Evolutionary conservation across 1,140 invertebrate genomes (phyloP).

Genomic region (Trichomalopsis sarcophagae): DNA sequence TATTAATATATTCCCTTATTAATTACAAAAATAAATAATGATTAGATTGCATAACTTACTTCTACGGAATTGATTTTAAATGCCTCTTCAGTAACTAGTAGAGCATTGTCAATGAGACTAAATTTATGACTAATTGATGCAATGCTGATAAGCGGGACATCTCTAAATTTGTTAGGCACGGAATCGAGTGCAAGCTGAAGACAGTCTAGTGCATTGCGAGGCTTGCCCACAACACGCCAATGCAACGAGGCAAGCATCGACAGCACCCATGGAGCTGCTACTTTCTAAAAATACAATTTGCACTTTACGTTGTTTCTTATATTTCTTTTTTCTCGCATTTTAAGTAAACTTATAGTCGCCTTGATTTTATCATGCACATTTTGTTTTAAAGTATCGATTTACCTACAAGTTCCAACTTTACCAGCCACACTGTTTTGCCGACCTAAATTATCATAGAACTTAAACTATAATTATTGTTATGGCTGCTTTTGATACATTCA

Average conservation of each 20-base stretch:
- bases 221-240: slow-evolving; percentile 80
- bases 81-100: slow-evolving; percentile 77
- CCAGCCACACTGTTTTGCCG: too few species aligned
- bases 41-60: slow-evolving; percentile 68
- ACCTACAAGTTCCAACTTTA: not conserved
- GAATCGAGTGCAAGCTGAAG: slow-evolving; percentile 76
- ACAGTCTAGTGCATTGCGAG: slow-evolving; percentile 79
- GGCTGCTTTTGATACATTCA: too few species aligned
- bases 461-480: too few species aligned
- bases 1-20: not conserved
- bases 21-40: slow-evolving; percentile 40
- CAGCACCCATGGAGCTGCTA: slow-evolving; percentile 81
- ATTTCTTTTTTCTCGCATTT: not conserved
- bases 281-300: slow-evolving; percentile 73
- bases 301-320: not conserved
- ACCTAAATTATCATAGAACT: too few species aligned
- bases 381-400: too few species aligned
- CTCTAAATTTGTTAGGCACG: slow-evolving; percentile 74
- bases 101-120: slow-evolving; percentile 79
- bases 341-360: too few species aligned
- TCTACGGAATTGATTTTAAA: slow-evolving; percentile 78
- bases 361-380: too few species aligned
- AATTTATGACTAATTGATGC: slow-evolving; percentile 80
- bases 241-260: slow-evolving; percentile 81
- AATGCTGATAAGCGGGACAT: slow-evolving; percentile 79